Evolutionary conservation across 2,113 vertebrate genomes (phyloP).

Genomic region (Toxotes chatareus): DNA sequence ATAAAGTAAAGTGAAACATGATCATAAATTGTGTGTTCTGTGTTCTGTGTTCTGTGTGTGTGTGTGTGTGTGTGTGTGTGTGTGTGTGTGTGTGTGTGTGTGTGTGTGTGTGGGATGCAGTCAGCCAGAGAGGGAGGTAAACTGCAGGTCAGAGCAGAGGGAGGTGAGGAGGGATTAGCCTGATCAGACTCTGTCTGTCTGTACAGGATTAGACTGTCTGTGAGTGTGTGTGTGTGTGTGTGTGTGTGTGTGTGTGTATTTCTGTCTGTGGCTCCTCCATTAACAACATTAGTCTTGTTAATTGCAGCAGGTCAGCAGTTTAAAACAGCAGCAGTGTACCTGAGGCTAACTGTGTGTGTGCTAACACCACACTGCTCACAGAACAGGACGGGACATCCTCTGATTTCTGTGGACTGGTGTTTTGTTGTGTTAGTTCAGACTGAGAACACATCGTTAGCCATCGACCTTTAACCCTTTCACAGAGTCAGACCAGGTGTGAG

Average conservation of each 20-base stretch:
- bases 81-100: not conserved
- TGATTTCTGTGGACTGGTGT: too few relatives aligned
- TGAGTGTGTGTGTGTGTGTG: conserved; percentile 15
- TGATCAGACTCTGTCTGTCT: conserved; percentile 75
- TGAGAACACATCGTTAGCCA: too few relatives aligned
- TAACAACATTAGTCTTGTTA: conserved; percentile 3
- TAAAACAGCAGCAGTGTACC: not conserved
- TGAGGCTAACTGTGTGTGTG: conserved; percentile 14
- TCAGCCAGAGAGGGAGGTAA: conserved; percentile 26
- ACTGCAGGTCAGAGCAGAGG: conserved; percentile 40
- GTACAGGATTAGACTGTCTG: conserved; percentile 73
- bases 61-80: not conserved
- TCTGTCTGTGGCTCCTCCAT: not conserved
- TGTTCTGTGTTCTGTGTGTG: too few relatives aligned
- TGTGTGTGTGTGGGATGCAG: not conserved
- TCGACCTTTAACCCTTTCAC: too few relatives aligned
- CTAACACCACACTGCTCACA: too few relatives aligned
- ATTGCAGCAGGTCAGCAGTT: not conserved
- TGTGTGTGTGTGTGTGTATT: not conserved
- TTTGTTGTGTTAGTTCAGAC: too few relatives aligned
- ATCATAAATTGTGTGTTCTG: too few relatives aligned
- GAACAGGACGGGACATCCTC: too few relatives aligned
- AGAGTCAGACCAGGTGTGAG: too few relatives aligned
- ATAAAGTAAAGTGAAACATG: too few relatives aligned
- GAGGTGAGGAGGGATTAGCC: conserved; percentile 78